Evolutionary conservation across 1,140 invertebrate species (phyloP).

Genomic region (Papilio glaucus): DNA sequence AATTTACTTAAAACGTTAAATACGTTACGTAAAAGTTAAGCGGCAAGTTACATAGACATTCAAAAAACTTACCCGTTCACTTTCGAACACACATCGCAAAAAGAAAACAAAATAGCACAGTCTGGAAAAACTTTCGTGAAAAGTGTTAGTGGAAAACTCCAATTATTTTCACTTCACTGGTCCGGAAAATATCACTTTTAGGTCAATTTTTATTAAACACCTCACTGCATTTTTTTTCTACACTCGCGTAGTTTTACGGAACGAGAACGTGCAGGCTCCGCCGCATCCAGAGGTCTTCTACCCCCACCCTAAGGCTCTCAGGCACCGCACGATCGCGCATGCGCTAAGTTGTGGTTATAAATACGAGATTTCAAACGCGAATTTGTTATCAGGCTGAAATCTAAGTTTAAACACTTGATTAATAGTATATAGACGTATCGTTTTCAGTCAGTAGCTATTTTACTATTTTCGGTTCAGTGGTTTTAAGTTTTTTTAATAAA

Average conservation of each 20-base stretch:
- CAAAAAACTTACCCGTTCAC: slow-evolving; percentile 35
- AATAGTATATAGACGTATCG: background rate
- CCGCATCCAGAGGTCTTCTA: slow-evolving; percentile 27
- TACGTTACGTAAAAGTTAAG: slow-evolving; percentile 14
- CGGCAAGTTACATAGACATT: background rate
- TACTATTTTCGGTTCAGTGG: background rate
- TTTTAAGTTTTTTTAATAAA: background rate
- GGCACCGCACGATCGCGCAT: slow-evolving; percentile 6
- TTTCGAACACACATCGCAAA: slow-evolving; percentile 26
- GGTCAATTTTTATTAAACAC: slow-evolving; percentile 25
- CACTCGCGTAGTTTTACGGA: slow-evolving; percentile 23
- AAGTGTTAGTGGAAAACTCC: background rate
- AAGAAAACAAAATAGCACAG: slow-evolving; percentile 1
- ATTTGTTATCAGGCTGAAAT: slow-evolving; percentile 14
- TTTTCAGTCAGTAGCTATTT: background rate
- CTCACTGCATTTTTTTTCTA: slow-evolving; percentile 26
- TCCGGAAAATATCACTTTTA: slow-evolving; percentile 15
- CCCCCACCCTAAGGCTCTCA: slow-evolving; percentile 20
- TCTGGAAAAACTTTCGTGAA: background rate
- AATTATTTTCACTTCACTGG: slow-evolving; percentile 26
- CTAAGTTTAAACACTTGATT: slow-evolving; percentile 1
- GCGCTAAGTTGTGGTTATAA: slow-evolving; percentile 6
- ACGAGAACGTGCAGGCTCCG: slow-evolving; percentile 15
- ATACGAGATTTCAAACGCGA: background rate
- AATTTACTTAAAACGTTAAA: background rate